A percentile compares a stretch with the other conserved stretches of the same genome.
These are phyloP conservation scores for Onthophagus taurus DNA, from an alignment of 1,140 invertebrate genomes.

Conservation along the genomic window DNA sequence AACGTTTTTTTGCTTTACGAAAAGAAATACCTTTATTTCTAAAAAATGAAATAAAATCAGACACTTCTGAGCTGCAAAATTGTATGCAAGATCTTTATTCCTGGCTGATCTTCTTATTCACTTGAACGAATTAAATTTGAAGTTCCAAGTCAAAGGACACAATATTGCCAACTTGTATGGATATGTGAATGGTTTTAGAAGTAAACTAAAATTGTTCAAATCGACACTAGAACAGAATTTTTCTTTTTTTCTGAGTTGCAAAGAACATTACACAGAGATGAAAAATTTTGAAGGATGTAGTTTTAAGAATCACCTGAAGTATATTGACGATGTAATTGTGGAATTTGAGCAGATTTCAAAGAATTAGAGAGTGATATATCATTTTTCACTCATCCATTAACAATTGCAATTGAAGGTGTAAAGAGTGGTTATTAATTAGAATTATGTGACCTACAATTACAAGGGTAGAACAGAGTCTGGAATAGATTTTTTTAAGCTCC, in stretches of 20 bases:
- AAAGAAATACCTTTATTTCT: constrained; percentile 13
- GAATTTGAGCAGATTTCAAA: constrained; percentile 7
- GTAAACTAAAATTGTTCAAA: constrained; percentile 15
- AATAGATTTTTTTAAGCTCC: no score
- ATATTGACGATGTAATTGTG: not conserved
- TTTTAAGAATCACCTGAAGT: constrained; percentile 3
- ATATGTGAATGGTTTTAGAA: constrained; percentile 9
- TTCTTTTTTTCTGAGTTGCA: constrained; percentile 7
- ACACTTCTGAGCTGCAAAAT: constrained; percentile 8
- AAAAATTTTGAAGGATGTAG: not conserved
- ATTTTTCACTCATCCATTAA: constrained; percentile 8
- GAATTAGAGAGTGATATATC: constrained; percentile 6
- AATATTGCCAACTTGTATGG: constrained; percentile 10
- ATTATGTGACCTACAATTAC: no score
- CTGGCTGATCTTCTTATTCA: constrained; percentile 2
- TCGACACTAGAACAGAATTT: not conserved
- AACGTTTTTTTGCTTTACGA: constrained; percentile 12
- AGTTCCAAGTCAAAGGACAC: constrained; percentile 8
- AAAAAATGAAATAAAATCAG: constrained; percentile 11
- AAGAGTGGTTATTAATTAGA: not conserved
- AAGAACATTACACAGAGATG: constrained; percentile 8
- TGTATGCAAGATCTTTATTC: not conserved
- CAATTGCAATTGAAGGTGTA: constrained; percentile 6
- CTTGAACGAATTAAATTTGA: constrained; percentile 11
- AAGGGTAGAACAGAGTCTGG: no score